phyloP scores from a whole-genome alignment of 1,140 invertebrate species.

The Schlechtendalia chinensis region DNA sequence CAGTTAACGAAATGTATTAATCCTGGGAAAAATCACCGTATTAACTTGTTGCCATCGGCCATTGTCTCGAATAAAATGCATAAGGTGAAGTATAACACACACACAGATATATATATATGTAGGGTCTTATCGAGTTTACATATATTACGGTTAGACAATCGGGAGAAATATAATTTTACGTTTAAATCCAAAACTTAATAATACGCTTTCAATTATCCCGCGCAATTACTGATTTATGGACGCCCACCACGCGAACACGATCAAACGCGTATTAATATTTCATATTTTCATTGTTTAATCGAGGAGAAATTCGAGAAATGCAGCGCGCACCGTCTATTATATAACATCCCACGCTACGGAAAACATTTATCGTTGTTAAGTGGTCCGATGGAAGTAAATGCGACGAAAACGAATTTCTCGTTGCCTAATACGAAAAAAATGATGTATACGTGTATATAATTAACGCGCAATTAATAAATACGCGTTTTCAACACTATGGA shows the following conservation, averaged over 20 bases:
- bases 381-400: constrained; percentile 1
- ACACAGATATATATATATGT: no score
- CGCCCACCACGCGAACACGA: constrained; percentile 12
- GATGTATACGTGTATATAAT: not conserved
- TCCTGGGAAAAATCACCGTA: no score
- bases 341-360: constrained; percentile 29
- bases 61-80: no score
- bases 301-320: constrained; percentile 32
- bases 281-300: constrained; percentile 11
- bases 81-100: no score
- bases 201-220: not conserved
- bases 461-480: no score
- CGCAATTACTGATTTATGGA: not conserved
- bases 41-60: no score
- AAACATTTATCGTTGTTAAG: constrained; percentile 12
- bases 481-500: no score
- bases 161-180: no score
- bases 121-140: no score
- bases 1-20: no score
- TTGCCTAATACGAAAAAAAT: not conserved
- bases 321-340: not conserved
- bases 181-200: no score
- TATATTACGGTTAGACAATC: no score
- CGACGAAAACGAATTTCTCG: constrained; percentile 20
- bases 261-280: not conserved